Evolutionary conservation across 2,888 invertebrate species (phyloP), one percentile per base, ranked within the genome.

Genomic region (Drosophila atripex): DNA sequence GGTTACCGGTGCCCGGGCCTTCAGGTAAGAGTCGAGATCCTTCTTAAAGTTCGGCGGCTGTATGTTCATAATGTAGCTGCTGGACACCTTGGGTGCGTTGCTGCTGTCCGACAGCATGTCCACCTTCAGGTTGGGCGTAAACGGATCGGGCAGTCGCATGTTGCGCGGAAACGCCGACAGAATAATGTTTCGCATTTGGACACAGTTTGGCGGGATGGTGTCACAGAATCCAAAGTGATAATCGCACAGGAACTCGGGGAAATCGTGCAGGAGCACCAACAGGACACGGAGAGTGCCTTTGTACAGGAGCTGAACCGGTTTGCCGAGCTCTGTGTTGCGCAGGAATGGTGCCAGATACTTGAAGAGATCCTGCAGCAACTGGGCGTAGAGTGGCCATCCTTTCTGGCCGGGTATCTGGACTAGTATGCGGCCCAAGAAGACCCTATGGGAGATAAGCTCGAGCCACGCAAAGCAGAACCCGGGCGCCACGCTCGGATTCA

Each of bases 151-250:
- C 49, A 99, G 93, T 1, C 99, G 94, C 99, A 99, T 99, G 90
- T 97, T 98, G 51, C 99, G 94, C 9, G 99, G 99, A 91, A 99
- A 99, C 2, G 99, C 99, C 3, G 99, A 98, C 71, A 99, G 93
- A 57, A 99, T 98, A 60, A 99, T 93, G 91, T 99, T 99, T 53
- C 99, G 94, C 97, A 99, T 98, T 92, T 97, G 99, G 78, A 99
- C 98, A 92, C 99, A 99, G 91, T 99, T 99, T 3, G 99, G 98
- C 49, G 99, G 99, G 85, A 99, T 99, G 70, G 98, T 98, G 92
- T 99, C 99, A 91, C 99, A 99, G 92, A 99, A 98, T 46, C 97
- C 97, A 91, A 99, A 99, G 91, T 99, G 99, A 92, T 99, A 99
- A 91, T 99, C 99, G 92, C 99, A 99, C 53, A 99, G 93, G 91